These are phyloP conservation scores for Hystrix cristata DNA, from an alignment of 2,113 vertebrate genomes.

Conservation along the genomic window DNA sequence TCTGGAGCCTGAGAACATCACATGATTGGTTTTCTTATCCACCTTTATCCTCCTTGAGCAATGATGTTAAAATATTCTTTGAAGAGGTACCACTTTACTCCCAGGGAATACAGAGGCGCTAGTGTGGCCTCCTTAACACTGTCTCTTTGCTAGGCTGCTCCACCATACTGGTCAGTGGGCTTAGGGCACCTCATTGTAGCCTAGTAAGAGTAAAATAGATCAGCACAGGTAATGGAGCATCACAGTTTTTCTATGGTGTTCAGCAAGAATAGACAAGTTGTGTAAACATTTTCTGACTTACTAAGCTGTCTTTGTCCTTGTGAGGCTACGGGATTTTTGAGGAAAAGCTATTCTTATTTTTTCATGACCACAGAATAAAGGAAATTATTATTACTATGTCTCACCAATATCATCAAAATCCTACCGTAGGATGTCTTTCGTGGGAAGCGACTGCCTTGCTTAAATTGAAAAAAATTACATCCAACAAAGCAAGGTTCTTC, in stretches of 20 bases:
- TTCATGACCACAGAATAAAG: not conserved
- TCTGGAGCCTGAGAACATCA: not conserved
- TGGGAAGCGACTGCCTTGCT: not conserved
- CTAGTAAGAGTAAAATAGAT: not conserved
- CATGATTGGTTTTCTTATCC: not conserved
- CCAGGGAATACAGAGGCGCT: not conserved
- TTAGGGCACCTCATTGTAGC: not conserved
- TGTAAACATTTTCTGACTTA: slow-evolving; percentile 15
- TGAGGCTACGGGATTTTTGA: not conserved
- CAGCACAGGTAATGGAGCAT: not conserved
- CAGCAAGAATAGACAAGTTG: not conserved
- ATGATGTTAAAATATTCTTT: not conserved
- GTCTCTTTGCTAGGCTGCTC: not conserved
- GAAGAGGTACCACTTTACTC: not conserved
- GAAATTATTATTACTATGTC: not conserved
- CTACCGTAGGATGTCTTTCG: not conserved
- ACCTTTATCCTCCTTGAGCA: not conserved
- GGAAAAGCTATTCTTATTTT: not conserved
- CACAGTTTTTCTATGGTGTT: not conserved
- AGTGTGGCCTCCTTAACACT: not conserved
- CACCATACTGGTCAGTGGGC: accelerated
- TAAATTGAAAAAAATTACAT: not conserved
- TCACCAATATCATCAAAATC: not conserved
- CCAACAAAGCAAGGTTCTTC: not conserved
- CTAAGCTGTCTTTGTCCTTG: not conserved